Evolutionary conservation across 2,113 vertebrate species (phyloP).

Genomic region (Triplophysa siluroides): DNA sequence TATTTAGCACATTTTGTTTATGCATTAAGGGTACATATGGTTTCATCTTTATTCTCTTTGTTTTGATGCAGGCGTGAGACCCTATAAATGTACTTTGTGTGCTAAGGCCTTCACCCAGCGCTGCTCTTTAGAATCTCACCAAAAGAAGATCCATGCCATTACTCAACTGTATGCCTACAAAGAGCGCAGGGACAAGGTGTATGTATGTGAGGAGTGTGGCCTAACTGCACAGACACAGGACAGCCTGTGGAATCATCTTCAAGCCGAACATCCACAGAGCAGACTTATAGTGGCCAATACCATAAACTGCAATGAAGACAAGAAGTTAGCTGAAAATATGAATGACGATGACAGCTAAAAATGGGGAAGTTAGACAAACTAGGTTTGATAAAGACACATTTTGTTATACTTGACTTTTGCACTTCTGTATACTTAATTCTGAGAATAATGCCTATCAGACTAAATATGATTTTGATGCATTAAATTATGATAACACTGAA

Average conservation of each 20-base stretch:
- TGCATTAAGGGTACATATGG: background rate
- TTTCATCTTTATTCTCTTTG: background rate
- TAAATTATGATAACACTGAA: background rate
- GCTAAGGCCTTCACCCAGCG: conserved; percentile 86
- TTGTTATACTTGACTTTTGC: background rate
- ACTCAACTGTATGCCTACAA: conserved; percentile 84
- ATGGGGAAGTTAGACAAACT: background rate
- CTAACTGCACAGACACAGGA: conserved; percentile 81
- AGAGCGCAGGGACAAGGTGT: conserved; percentile 82
- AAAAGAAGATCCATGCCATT: conserved; percentile 82
- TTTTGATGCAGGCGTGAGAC: conserved; percentile 74
- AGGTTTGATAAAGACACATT: background rate
- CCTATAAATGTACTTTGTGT: conserved; percentile 84
- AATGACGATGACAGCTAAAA: conserved; percentile 7
- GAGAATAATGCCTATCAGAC: background rate
- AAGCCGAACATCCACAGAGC: conserved; percentile 72
- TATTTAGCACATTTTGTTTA: background rate
- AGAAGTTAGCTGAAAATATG: conserved; percentile 10
- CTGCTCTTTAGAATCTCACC: conserved; percentile 84
- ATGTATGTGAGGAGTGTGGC: conserved; percentile 85
- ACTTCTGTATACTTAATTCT: conserved; percentile 24
- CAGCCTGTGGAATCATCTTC: conserved; percentile 78
- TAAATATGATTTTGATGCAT: background rate
- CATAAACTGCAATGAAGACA: background rate
- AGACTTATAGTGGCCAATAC: conserved; percentile 60